phyloP scores from a whole-genome alignment of 2,797 vertebrate genomes.

The Galagoides demidoff region DNA sequence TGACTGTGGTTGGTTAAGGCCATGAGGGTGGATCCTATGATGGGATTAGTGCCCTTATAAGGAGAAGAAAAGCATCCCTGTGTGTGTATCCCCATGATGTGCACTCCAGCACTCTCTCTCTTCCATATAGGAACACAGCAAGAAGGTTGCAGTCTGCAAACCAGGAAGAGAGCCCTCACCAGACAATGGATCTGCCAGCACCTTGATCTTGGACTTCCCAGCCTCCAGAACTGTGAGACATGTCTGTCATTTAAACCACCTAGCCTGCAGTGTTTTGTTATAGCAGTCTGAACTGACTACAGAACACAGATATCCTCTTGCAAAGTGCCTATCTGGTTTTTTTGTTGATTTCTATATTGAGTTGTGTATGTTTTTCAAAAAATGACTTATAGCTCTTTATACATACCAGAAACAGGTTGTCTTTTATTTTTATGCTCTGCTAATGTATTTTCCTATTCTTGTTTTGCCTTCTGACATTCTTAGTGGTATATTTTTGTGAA shows the following conservation, averaged over 20 bases:
- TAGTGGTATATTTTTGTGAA: background rate
- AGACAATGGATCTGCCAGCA: background rate
- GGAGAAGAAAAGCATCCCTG: background rate
- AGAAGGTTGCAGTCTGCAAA: background rate
- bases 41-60: background rate
- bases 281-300: background rate
- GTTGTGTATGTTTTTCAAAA: background rate
- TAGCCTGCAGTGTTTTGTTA: background rate
- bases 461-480: background rate
- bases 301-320: background rate
- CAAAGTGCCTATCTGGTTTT: background rate
- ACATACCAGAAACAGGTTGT: background rate
- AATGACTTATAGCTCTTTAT: background rate
- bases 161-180: background rate
- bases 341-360: background rate
- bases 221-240: background rate
- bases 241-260: background rate
- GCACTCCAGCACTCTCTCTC: background rate
- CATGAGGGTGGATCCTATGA: background rate
- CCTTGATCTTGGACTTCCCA: background rate
- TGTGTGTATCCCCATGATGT: background rate
- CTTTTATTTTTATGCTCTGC: background rate
- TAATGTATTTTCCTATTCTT: background rate
- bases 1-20: background rate
- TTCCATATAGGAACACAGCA: background rate